Percentiles rank a stretch among this genome's conserved stretches.
phyloP scores from a whole-genome alignment of 2,888 invertebrate genomes.

The Rhagonycha fulva region DNA sequence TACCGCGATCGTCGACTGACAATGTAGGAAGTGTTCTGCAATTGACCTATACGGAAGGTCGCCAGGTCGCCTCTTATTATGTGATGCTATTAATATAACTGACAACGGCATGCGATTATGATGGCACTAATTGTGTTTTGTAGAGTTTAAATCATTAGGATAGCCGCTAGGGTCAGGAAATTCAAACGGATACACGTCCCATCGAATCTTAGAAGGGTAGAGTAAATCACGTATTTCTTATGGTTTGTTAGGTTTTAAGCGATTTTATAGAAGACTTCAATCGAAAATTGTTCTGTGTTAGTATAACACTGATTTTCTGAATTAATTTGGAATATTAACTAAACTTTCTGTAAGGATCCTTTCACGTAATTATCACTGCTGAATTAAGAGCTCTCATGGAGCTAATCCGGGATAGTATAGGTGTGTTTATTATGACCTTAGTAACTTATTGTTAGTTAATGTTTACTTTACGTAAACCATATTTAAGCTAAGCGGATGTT shows the following conservation, averaged over 20 bases:
- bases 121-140: not conserved
- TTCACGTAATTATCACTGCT: not conserved
- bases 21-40: not conserved
- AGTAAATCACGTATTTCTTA: not conserved
- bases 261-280: not conserved
- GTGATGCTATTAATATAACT: not conserved
- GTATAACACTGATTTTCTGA: not conserved
- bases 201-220: not conserved
- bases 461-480: not conserved
- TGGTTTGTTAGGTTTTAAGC: too few relatives aligned
- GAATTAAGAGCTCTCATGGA: not conserved
- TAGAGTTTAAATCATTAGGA: not conserved
- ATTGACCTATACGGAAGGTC: not conserved
- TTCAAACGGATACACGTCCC: not conserved
- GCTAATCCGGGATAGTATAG: not conserved
- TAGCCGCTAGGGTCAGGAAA: not conserved
- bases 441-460: not conserved
- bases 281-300: not conserved
- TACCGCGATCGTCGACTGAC: too few relatives aligned
- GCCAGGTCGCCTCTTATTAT: not conserved
- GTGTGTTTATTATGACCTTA: not conserved
- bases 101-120: not conserved
- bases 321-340: not conserved
- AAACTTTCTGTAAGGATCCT: not conserved
- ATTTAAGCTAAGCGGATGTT: not conserved